phyloP scores from a whole-genome alignment of 1,140 invertebrate species.

The Drosophila santomea region DNA sequence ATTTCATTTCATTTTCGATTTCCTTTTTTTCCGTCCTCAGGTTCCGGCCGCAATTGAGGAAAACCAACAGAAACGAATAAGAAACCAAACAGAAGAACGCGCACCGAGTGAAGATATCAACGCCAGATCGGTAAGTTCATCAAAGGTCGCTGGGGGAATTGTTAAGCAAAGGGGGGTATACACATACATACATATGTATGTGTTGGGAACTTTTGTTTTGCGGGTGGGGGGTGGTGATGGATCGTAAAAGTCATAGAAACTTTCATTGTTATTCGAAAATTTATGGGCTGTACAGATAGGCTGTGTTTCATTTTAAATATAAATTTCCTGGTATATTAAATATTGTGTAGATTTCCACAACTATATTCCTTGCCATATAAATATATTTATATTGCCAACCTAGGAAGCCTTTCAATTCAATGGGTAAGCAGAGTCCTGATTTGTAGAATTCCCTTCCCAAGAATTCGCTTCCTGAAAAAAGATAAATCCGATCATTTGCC shows the following conservation, averaged over 20 bases:
- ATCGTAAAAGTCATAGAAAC: slow-evolving; percentile 8
- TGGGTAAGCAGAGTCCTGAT: neutral
- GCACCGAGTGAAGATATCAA: slow-evolving; percentile 13
- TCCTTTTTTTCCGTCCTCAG: slow-evolving; percentile 17
- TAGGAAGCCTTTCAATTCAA: neutral
- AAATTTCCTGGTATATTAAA: neutral
- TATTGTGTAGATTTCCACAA: neutral
- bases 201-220: too few species aligned
- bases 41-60: slow-evolving; percentile 24
- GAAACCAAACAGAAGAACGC: slow-evolving; percentile 14
- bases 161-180: slow-evolving; percentile 6
- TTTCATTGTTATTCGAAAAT: slow-evolving; percentile 7
- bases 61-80: slow-evolving; percentile 6
- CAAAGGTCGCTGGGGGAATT: slow-evolving; percentile 6
- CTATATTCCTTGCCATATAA: neutral
- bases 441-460: neutral
- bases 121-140: slow-evolving; percentile 44
- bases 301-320: slow-evolving; percentile 1
- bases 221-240: too few species aligned
- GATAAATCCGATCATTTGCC: slow-evolving; percentile 5
- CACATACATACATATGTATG: too few species aligned
- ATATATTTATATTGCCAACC: neutral
- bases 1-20: slow-evolving; percentile 17
- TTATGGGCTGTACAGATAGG: neutral
- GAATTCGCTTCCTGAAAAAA: neutral